Evolutionary conservation across 2,888 invertebrate genomes (phyloP).

Genomic region (Tenthredo amoena): DNA sequence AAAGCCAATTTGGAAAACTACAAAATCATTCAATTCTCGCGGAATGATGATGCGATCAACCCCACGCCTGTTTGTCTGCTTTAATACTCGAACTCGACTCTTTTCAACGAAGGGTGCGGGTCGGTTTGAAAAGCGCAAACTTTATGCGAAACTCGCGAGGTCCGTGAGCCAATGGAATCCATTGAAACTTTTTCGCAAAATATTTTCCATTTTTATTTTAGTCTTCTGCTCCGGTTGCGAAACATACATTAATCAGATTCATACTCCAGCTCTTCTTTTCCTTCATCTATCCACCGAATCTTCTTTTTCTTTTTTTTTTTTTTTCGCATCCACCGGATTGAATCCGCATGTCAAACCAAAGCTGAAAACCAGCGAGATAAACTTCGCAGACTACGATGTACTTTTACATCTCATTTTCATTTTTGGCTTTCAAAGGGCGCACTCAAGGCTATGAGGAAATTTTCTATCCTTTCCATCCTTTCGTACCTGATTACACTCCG

Average conservation of each 20-base stretch:
- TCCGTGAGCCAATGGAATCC: neutral
- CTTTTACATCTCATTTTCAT: neutral
- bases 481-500: neutral
- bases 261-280: neutral
- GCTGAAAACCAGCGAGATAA: too few species aligned
- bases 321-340: neutral
- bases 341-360: neutral
- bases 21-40: neutral
- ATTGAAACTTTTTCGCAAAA: neutral
- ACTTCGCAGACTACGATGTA: neutral
- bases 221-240: neutral
- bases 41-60: neutral
- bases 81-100: neutral
- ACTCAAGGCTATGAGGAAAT: neutral
- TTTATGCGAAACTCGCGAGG: neutral
- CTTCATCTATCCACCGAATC: neutral
- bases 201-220: neutral
- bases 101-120: neutral
- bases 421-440: neutral
- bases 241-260: conserved; percentile 1
- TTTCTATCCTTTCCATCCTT: neutral
- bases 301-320: neutral
- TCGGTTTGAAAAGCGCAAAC: neutral
- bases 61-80: neutral
- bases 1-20: neutral